phyloP scores from a whole-genome alignment of 2,797 vertebrate species.

The Streptopelia turtur region DNA sequence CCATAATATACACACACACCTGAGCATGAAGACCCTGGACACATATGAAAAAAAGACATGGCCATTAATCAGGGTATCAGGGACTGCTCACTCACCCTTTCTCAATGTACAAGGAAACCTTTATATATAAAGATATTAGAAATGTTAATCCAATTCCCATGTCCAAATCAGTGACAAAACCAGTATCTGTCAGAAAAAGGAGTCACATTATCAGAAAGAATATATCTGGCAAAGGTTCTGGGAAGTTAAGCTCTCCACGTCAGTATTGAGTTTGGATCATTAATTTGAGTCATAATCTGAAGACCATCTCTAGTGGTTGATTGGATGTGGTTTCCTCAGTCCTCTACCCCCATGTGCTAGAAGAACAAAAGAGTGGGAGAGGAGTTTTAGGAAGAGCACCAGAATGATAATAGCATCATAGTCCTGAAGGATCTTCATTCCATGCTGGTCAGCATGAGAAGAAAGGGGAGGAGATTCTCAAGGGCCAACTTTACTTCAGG shows the following conservation, averaged over 20 bases:
- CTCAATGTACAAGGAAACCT: not conserved
- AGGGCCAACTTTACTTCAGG: not conserved
- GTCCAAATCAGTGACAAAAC: not conserved
- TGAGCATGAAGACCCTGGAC: not conserved
- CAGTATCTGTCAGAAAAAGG: not conserved
- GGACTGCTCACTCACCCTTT: not conserved
- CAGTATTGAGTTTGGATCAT: not conserved
- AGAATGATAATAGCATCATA: not conserved
- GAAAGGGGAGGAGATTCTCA: not conserved
- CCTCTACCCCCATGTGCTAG: not conserved
- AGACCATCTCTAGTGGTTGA: not conserved
- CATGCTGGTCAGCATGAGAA: not conserved
- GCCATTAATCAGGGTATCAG: not conserved
- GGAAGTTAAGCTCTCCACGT: not conserved
- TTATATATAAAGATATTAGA: not conserved
- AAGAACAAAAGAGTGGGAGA: not conserved
- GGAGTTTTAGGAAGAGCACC: not conserved
- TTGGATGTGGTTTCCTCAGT: not conserved
- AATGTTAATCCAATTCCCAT: not conserved
- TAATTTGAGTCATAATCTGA: not conserved
- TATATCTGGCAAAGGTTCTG: not conserved
- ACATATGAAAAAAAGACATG: not conserved
- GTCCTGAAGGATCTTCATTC: not conserved
- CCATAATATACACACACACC: fast-evolving
- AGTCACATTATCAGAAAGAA: not conserved